Evolutionary conservation across 2,113 vertebrate genomes (phyloP).

Genomic region (Perognathus longimembris): DNA sequence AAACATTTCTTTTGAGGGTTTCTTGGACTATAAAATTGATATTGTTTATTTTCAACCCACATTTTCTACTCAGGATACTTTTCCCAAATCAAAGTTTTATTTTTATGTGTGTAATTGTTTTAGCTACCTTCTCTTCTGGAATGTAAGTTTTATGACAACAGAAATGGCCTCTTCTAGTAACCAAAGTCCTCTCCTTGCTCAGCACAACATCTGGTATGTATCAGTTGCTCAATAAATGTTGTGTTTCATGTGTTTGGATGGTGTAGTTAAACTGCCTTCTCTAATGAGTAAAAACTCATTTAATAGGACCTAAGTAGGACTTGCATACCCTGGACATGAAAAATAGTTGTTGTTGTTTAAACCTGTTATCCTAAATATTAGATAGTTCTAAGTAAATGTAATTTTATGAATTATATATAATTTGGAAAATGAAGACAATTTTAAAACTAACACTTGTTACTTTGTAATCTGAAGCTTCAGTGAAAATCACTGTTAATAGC

Average conservation of each 20-base stretch:
- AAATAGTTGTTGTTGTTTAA: neutral
- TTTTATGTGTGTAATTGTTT: neutral
- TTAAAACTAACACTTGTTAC: neutral
- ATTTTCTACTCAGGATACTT: neutral
- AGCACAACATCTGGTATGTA: neutral
- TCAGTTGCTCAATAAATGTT: neutral
- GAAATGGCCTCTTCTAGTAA: neutral
- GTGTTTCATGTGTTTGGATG: neutral
- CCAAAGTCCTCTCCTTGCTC: neutral
- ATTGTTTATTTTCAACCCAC: neutral
- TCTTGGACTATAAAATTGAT: neutral
- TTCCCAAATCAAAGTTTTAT: neutral
- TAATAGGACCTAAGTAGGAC: neutral
- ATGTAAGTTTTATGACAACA: neutral
- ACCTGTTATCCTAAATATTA: neutral
- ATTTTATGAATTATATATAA: neutral
- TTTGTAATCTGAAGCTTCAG: neutral
- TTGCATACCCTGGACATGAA: neutral
- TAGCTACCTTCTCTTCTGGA: neutral
- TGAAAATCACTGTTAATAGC: neutral
- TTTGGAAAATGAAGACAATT: neutral
- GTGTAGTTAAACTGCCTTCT: neutral
- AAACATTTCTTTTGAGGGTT: neutral
- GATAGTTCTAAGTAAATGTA: neutral
- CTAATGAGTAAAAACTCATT: neutral